Evolutionary conservation across 2,888 invertebrate species (phyloP).

Genomic region (Apotomis turbidana): DNA sequence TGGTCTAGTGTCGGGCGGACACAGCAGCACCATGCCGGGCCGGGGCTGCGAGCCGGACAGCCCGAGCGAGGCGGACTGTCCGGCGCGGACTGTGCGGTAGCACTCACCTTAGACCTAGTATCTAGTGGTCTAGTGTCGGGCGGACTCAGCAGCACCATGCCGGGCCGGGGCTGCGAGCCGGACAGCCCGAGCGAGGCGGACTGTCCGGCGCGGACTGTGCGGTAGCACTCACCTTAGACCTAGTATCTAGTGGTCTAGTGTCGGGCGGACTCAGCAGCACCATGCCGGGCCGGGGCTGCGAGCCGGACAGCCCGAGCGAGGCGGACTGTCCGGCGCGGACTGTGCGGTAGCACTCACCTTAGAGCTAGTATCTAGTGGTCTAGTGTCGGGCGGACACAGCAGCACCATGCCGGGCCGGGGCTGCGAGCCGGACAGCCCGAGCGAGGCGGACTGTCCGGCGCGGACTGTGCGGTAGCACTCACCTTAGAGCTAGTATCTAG

Average conservation of each 20-base stretch:
- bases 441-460: slow-evolving; percentile 55
- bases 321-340: slow-evolving; percentile 56
- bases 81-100: too few relatives aligned
- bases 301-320: neutral
- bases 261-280: slow-evolving; percentile 48
- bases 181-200: slow-evolving; percentile 1
- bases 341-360: too few relatives aligned
- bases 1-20: too few relatives aligned
- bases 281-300: slow-evolving; percentile 48
- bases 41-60: too few relatives aligned
- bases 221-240: too few relatives aligned
- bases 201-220: slow-evolving; percentile 56
- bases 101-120: too few relatives aligned
- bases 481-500: too few relatives aligned
- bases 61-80: too few relatives aligned
- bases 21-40: too few relatives aligned
- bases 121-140: too few relatives aligned
- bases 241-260: too few relatives aligned
- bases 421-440: slow-evolving; percentile 11
- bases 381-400: slow-evolving; percentile 47
- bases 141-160: slow-evolving; percentile 27
- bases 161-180: slow-evolving; percentile 44
- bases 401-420: slow-evolving; percentile 48
- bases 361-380: too few relatives aligned
- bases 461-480: slow-evolving; percentile 30